A percentile compares a stretch with the other conserved stretches of the same genome.
These are phyloP conservation scores for Ectropis grisescens DNA, from an alignment of 1,140 invertebrate genomes.

Conservation along the genomic window DNA sequence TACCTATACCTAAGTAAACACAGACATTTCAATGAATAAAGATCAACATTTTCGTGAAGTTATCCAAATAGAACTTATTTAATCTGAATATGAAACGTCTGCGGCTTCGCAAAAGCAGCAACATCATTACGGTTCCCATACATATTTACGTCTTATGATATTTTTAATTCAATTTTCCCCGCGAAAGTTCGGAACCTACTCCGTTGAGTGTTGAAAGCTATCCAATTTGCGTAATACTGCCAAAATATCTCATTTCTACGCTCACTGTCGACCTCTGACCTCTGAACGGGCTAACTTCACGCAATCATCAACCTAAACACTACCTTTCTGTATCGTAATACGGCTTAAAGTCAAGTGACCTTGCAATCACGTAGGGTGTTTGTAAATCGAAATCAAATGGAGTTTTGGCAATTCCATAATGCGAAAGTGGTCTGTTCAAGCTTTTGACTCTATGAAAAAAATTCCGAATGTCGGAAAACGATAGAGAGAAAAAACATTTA, in stretches of 20 bases:
- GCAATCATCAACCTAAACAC: slow-evolving; percentile 10
- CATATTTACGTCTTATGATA: slow-evolving; percentile 68
- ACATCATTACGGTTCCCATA: slow-evolving; percentile 58
- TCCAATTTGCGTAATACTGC: slow-evolving; percentile 70
- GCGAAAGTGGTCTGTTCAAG: slow-evolving; percentile 68
- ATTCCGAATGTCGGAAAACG: slow-evolving; percentile 61
- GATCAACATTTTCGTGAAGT: too few relatives aligned
- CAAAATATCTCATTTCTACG: slow-evolving; percentile 71
- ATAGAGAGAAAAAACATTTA: slow-evolving; percentile 67
- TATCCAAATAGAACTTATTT: slow-evolving; percentile 14
- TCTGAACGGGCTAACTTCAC: slow-evolving; percentile 21
- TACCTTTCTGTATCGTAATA: slow-evolving; percentile 10
- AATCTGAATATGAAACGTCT: slow-evolving; percentile 15
- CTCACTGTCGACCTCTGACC: slow-evolving; percentile 32
- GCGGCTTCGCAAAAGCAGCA: slow-evolving; percentile 30
- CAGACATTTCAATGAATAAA: too few relatives aligned
- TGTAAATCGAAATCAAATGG: slow-evolving; percentile 36
- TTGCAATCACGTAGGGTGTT: slow-evolving; percentile 21
- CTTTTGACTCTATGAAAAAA: slow-evolving; percentile 70
- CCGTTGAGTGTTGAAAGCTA: slow-evolving; percentile 70
- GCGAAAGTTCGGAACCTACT: slow-evolving; percentile 67
- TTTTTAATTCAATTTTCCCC: slow-evolving; percentile 69
- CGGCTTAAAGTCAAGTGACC: slow-evolving; percentile 12
- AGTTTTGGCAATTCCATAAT: slow-evolving; percentile 70
- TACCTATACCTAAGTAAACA: too few relatives aligned